phyloP scores from a whole-genome alignment of 1,140 invertebrate genomes.

The Spodoptera frugiperda region DNA sequence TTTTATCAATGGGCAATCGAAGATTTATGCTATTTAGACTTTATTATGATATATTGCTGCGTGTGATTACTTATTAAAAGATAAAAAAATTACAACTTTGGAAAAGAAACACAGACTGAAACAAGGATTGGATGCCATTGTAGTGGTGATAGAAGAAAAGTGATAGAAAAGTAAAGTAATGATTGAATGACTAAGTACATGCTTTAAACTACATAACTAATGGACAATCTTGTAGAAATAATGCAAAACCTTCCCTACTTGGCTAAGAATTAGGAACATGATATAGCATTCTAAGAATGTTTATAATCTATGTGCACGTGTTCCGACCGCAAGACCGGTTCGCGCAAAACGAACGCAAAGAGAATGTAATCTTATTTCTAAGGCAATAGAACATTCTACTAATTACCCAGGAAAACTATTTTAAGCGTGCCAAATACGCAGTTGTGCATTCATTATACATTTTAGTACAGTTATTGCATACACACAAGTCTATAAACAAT shows the following conservation, averaged over 20 bases:
- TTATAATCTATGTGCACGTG: too few relatives aligned
- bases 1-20: constrained; percentile 1
- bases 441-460: constrained; percentile 15
- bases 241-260: too few relatives aligned
- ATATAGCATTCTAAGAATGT: too few relatives aligned
- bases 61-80: not conserved
- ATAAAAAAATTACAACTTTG: not conserved
- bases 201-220: too few relatives aligned
- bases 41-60: not conserved
- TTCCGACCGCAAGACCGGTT: too few relatives aligned
- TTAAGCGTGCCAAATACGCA: constrained; percentile 16
- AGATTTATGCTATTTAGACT: not conserved
- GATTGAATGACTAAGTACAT: too few relatives aligned
- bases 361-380: constrained; percentile 25
- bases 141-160: too few relatives aligned
- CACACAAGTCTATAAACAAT: not conserved
- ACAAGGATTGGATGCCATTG: too few relatives aligned
- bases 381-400: not conserved
- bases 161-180: too few relatives aligned
- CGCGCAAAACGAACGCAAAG: not conserved
- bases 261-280: too few relatives aligned
- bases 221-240: too few relatives aligned
- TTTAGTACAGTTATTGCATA: constrained; percentile 9
- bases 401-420: not conserved
- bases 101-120: too few relatives aligned